Conservation (phyloP, 2,797 vertebrate species). For the Poecilia gillii region DNA sequence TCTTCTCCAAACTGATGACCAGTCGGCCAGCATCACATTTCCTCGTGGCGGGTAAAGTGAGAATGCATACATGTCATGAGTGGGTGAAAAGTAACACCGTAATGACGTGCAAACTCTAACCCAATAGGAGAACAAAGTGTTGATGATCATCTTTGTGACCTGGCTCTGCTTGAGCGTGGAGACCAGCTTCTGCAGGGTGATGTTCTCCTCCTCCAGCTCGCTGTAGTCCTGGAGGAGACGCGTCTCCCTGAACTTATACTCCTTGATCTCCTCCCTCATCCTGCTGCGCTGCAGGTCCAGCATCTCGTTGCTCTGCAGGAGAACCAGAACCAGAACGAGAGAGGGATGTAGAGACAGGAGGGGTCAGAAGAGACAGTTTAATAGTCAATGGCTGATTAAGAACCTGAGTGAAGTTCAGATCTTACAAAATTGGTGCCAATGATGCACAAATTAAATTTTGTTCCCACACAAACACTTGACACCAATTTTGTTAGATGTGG, state of each 20-base stretch:
- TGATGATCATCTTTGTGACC: slow-evolving; percentile 41
- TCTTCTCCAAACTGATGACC: slow-evolving; percentile 19
- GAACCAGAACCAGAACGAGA: slow-evolving; percentile 1
- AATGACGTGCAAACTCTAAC: slow-evolving; percentile 1
- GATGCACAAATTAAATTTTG: too few species aligned
- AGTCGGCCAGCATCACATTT: background rate
- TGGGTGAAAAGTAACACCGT: background rate
- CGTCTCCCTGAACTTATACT: slow-evolving; percentile 96
- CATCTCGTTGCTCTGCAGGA: slow-evolving; percentile 88
- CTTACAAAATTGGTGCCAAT: too few species aligned
- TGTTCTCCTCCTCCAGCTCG: slow-evolving; percentile 97
- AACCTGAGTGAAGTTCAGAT: too few species aligned
- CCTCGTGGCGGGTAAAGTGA: slow-evolving; percentile 3
- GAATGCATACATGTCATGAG: background rate
- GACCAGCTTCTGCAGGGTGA: slow-evolving; percentile 95
- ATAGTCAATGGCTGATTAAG: background rate
- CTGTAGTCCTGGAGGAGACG: slow-evolving; percentile 97
- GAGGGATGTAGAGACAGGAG: background rate
- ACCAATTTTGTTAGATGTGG: too few species aligned
- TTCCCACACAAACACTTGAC: too few species aligned
- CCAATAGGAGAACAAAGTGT: background rate
- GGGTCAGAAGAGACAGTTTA: background rate
- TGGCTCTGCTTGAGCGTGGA: slow-evolving; percentile 86
- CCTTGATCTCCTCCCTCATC: slow-evolving; percentile 96
- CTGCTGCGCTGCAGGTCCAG: slow-evolving; percentile 91